A percentile compares a stretch with the other conserved stretches of the same genome.
These are phyloP conservation scores for Psammodynastes pulverulentus DNA, from an alignment of 2,113 vertebrate genomes.

Conservation along the genomic window DNA sequence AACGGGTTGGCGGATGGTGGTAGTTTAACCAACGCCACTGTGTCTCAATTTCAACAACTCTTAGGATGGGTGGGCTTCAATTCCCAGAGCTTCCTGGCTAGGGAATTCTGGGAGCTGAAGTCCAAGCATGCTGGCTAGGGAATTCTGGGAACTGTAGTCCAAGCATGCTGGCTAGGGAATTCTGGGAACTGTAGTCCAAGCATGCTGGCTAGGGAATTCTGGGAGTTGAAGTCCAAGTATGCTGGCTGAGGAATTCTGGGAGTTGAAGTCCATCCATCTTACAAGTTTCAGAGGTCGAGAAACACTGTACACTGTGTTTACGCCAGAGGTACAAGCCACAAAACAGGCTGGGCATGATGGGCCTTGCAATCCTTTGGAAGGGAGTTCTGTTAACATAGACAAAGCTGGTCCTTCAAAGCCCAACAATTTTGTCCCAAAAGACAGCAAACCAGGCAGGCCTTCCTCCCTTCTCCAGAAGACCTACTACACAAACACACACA, in stretches of 20 bases:
- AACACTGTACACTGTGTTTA: not conserved
- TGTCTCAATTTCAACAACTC: not conserved
- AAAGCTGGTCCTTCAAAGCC: not conserved
- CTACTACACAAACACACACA: not conserved
- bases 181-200: too few relatives aligned
- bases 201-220: not conserved
- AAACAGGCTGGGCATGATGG: not conserved
- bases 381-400: not conserved
- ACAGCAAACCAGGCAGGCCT: not conserved
- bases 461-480: not conserved
- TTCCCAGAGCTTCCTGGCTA: not conserved
- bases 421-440: not conserved
- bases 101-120: not conserved
- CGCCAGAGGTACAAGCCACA: not conserved
- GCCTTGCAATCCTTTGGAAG: not conserved
- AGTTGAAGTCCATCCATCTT: not conserved
- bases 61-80: not conserved
- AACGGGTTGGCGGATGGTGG: not conserved
- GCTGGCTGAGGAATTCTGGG: not conserved
- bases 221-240: too few relatives aligned
- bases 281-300: too few relatives aligned
- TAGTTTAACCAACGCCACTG: not conserved
- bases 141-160: too few relatives aligned
- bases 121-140: too few relatives aligned
- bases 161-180: not conserved